phyloP scores from a whole-genome alignment of 2,888 invertebrate species.

The Sinodicranocentrus sp. region DNA sequence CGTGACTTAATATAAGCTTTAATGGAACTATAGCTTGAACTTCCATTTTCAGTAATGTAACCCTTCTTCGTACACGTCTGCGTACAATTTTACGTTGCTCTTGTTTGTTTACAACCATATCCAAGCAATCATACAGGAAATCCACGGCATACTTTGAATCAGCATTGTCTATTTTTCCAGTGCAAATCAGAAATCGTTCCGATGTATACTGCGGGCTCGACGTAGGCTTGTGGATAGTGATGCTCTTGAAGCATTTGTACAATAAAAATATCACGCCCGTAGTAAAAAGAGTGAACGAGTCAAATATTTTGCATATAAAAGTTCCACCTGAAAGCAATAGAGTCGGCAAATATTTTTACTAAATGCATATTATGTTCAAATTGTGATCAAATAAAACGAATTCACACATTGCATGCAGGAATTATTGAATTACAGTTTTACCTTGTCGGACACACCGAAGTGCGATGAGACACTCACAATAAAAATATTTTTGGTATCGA shows the following conservation, averaged over 20 bases:
- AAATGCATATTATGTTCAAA: not conserved
- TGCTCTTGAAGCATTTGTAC: constrained; percentile 55
- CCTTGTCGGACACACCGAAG: constrained; percentile 48
- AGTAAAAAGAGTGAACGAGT: constrained; percentile 51
- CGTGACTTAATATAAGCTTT: constrained; percentile 45
- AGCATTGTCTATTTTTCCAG: constrained; percentile 48
- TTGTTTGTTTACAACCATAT: constrained; percentile 59
- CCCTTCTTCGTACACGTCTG: constrained; percentile 28
- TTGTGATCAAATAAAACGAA: not conserved
- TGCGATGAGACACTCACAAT: constrained; percentile 41
- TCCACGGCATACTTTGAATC: constrained; percentile 41
- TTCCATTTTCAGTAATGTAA: constrained; percentile 46
- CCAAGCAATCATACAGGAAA: constrained; percentile 49
- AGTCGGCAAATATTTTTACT: not conserved
- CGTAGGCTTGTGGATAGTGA: constrained; percentile 51
- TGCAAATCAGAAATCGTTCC: constrained; percentile 55
- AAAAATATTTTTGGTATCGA: constrained; percentile 53
- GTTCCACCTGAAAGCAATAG: constrained; percentile 40
- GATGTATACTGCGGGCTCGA: constrained; percentile 35
- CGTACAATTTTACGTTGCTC: constrained; percentile 55
- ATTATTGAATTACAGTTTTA: no score
- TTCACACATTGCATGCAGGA: no score
- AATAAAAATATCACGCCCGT: constrained; percentile 49
- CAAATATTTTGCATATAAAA: constrained; percentile 52
- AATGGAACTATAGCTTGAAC: constrained; percentile 50